A percentile compares a stretch with the other conserved stretches of the same genome.
Conservation (phyloP, 2,113 vertebrate genomes). For the Psephotus haematonotus region DNA sequence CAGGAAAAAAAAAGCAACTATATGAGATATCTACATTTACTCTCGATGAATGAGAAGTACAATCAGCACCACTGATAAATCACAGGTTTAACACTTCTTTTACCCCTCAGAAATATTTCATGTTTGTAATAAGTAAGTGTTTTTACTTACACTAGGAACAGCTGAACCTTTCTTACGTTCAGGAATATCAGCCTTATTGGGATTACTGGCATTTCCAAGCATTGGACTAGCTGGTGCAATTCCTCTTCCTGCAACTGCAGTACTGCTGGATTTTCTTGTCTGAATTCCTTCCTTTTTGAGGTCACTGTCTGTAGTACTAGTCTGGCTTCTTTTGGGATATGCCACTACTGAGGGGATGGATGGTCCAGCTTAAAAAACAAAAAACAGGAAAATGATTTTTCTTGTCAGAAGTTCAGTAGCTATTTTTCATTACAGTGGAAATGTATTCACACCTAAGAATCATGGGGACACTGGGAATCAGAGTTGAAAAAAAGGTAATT, state of each 20-base stretch:
- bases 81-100: neutral
- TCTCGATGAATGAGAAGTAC: neutral
- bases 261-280: slow-evolving; percentile 82
- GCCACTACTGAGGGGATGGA: slow-evolving; percentile 83
- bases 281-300: slow-evolving; percentile 87
- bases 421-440: neutral
- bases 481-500: neutral
- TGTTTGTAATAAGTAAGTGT: neutral
- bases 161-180: slow-evolving; percentile 91
- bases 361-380: slow-evolving; percentile 81
- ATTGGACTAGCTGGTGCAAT: slow-evolving; percentile 90
- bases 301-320: slow-evolving; percentile 85
- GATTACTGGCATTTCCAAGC: slow-evolving; percentile 94
- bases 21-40: neutral
- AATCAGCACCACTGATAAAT: neutral
- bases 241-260: slow-evolving; percentile 81
- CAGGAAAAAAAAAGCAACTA: neutral
- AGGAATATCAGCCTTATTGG: slow-evolving; percentile 98
- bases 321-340: slow-evolving; percentile 92
- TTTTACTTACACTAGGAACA: slow-evolving; percentile 86
- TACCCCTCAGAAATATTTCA: neutral
- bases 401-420: neutral
- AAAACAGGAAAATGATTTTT: neutral
- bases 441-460: neutral
- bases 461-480: neutral